A percentile compares a stretch with the other conserved stretches of the same genome.
Evolutionary conservation across 2,797 vertebrate genomes (phyloP).

Genomic region (Pipistrellus pygmaeus): DNA sequence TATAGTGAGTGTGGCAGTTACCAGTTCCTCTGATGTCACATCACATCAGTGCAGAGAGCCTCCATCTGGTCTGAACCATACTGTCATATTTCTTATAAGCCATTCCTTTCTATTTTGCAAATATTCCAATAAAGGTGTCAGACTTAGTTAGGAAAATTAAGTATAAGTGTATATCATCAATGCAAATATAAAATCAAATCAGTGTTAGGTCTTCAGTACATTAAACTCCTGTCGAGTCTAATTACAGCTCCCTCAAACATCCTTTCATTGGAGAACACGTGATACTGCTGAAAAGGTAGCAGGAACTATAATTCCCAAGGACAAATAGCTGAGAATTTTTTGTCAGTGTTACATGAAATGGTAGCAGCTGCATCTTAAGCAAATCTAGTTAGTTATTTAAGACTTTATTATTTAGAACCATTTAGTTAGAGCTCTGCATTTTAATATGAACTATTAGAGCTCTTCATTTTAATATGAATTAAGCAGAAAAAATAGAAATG

Average conservation of each 20-base stretch:
- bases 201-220: conserved; percentile 73
- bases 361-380: conserved; percentile 9
- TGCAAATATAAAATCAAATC: conserved; percentile 77
- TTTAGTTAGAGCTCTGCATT: background rate
- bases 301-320: conserved; percentile 6
- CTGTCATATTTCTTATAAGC: conserved; percentile 60
- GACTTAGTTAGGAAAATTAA: conserved; percentile 63
- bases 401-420: background rate
- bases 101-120: conserved; percentile 59
- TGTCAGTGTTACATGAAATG: background rate
- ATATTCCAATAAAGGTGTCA: conserved; percentile 57
- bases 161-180: conserved; percentile 66
- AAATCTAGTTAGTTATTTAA: background rate
- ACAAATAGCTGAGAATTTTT: conserved; percentile 7
- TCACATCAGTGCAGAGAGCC: conserved; percentile 28
- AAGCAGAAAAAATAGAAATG: background rate
- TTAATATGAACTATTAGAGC: background rate
- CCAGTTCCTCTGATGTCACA: conserved; percentile 11
- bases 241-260: conserved; percentile 57
- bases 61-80: conserved; percentile 17
- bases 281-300: background rate
- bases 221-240: conserved; percentile 59
- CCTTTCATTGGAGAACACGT: conserved; percentile 14
- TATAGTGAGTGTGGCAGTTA: background rate
- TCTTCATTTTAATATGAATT: background rate